Conservation (phyloP, 2,113 vertebrate species). For the Ursus arctos region DNA sequence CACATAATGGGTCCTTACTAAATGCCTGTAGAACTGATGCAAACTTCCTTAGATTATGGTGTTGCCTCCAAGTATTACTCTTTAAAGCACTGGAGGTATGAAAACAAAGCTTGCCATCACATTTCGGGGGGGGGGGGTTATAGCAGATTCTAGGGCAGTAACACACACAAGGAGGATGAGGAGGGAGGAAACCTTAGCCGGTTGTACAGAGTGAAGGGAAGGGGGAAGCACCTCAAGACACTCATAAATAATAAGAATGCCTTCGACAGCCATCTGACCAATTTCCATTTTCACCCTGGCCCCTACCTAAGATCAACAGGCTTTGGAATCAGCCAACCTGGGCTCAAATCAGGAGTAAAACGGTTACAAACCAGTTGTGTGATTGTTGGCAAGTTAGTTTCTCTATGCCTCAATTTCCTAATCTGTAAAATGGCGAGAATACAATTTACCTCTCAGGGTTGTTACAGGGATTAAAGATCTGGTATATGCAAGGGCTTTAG, state of each 20-base stretch:
- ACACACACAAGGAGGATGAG: not conserved
- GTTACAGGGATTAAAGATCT: not conserved
- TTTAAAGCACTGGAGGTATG: not conserved
- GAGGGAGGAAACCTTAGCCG: not conserved
- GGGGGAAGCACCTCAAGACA: not conserved
- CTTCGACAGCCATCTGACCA: not conserved
- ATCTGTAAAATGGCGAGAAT: not conserved
- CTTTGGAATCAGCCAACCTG: not conserved
- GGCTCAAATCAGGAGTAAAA: constrained; percentile 10
- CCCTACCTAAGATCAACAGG: not conserved
- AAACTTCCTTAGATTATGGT: not conserved
- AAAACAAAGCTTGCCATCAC: not conserved
- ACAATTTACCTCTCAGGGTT: not conserved
- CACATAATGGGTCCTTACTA: not conserved
- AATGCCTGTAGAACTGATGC: constrained; percentile 8
- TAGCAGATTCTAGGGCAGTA: not conserved
- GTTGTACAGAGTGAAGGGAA: not conserved
- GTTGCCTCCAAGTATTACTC: not conserved
- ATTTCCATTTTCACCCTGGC: constrained; percentile 17
- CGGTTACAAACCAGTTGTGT: not conserved
- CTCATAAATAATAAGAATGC: not conserved
- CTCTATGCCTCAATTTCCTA: not conserved
- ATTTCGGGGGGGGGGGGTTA: not conserved
- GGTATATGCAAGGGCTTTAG: not conserved
- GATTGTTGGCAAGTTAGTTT: not conserved